Base-by-base conservation (phyloP, 2,113 vertebrate genomes). In the Egretta garzetta region DNA sequence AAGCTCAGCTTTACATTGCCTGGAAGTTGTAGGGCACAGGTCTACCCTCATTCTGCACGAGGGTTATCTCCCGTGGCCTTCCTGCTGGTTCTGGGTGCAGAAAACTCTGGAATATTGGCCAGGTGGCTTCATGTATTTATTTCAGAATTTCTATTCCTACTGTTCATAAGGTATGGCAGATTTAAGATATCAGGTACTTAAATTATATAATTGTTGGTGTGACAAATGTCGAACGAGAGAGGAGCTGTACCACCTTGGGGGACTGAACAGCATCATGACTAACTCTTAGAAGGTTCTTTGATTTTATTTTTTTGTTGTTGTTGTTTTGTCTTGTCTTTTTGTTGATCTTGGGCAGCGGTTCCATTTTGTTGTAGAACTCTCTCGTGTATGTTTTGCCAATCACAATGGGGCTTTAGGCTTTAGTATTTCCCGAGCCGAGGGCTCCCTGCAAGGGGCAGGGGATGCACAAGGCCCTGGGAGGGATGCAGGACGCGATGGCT, bases 41-140 rank as follows among this genome's bases (percentile, higher is more conserved):
- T 70, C 45, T 47, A 0, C 23, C 2, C 2, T 26, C 33, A 28
- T 56, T 66, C 33, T 66, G 35, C 33, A 43, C 6, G 2, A 14
- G 10, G 30, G 21, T 35, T 21, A 6, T 32, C 23, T 59, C 49
- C 39, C 3, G 5, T 67, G 73, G 26, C 35, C n/a, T 49, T 82
- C 56, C 41, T 84, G 18, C 47, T 71, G 60, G 12, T 53, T 37
- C 71, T 27, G 8, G 20, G 26, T 35, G 10, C 13, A 24, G 80
- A 41, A 68, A 41, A 41, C 20, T 18, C 35, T 59, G 16, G 16
- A 45, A 26, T 74, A 18, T 21, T 62, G 39, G 60, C 27, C 35
- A 19, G 13, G 24, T 12, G 26, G 10, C 41, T 86, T 75, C 9
- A 4, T 18, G 18, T 33, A 13, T 59, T 88, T 90, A 22, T 74